phyloP scores from a whole-genome alignment of 2,888 invertebrate species.

The Noctua comes region DNA sequence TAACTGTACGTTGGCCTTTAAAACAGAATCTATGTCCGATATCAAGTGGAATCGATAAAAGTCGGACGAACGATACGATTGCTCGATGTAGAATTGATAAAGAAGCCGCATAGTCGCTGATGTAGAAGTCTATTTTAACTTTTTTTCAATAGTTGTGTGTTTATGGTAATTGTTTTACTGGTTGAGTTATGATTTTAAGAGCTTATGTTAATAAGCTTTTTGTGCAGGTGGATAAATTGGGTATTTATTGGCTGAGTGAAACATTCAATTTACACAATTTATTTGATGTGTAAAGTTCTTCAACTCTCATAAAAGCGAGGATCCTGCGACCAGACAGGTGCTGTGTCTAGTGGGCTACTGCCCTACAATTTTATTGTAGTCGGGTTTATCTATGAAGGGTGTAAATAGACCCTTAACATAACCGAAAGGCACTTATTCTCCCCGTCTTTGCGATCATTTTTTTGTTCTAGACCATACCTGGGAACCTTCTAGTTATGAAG shows the following conservation, averaged over 20 bases:
- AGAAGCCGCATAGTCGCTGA: slow-evolving; percentile 17
- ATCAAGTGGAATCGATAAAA: slow-evolving; percentile 63
- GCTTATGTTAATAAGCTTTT: background rate
- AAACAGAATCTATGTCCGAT: slow-evolving; percentile 62
- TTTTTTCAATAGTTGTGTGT: slow-evolving; percentile 14
- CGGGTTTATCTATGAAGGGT: too few relatives aligned
- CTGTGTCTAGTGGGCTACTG: too few relatives aligned
- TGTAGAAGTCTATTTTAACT: slow-evolving; percentile 35
- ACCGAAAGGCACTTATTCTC: too few relatives aligned
- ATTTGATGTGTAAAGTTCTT: too few relatives aligned
- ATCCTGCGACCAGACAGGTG: too few relatives aligned
- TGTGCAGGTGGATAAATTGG: background rate
- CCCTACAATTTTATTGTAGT: too few relatives aligned
- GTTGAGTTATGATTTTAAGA: slow-evolving; percentile 16
- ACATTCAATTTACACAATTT: background rate
- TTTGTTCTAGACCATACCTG: too few relatives aligned
- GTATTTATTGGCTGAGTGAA: background rate
- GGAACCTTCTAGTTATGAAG: too few relatives aligned
- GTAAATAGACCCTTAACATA: too few relatives aligned
- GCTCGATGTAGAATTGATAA: slow-evolving; percentile 55
- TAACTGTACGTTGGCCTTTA: slow-evolving; percentile 3
- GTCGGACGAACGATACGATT: slow-evolving; percentile 53
- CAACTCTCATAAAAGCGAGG: too few relatives aligned
- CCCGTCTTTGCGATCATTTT: too few relatives aligned
- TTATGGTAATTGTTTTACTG: slow-evolving; percentile 14